Conservation (phyloP, 53 echinoderm and acorn worm species). For the Crossaster papposus region DNA sequence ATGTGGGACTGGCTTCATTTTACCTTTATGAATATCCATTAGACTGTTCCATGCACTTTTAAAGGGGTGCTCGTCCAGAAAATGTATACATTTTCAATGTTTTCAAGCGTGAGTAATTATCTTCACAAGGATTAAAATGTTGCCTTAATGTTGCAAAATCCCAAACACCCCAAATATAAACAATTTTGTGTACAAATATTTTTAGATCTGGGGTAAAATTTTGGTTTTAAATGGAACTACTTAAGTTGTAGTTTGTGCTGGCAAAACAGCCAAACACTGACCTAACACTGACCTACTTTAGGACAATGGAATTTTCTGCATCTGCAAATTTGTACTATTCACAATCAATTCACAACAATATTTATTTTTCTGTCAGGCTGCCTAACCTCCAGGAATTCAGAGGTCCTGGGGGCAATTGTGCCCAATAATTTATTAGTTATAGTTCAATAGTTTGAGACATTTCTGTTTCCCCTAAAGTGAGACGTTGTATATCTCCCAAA, state of each 20-base stretch:
- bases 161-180: not conserved
- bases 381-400: not conserved
- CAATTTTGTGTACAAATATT: not conserved
- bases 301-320: not conserved
- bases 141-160: not conserved
- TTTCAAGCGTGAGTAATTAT: not conserved
- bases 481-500: not conserved
- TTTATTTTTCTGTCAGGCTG: not conserved
- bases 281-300: not conserved
- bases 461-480: not conserved
- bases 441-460: not conserved
- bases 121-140: not conserved
- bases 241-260: not conserved
- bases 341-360: not conserved
- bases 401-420: not conserved
- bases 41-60: slow-evolving; percentile 6
- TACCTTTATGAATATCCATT: slow-evolving; percentile 35
- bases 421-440: not conserved
- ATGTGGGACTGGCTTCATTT: not conserved
- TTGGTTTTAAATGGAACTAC: no score
- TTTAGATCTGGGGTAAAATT: not conserved
- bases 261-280: not conserved
- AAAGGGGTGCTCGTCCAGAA: not conserved
- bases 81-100: not conserved
- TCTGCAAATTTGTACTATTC: not conserved